Percentiles rank a stretch among this genome's conserved stretches.
Evolutionary conservation across 2,888 invertebrate genomes (phyloP).

Genomic region (Meliscaeva auricollis): DNA sequence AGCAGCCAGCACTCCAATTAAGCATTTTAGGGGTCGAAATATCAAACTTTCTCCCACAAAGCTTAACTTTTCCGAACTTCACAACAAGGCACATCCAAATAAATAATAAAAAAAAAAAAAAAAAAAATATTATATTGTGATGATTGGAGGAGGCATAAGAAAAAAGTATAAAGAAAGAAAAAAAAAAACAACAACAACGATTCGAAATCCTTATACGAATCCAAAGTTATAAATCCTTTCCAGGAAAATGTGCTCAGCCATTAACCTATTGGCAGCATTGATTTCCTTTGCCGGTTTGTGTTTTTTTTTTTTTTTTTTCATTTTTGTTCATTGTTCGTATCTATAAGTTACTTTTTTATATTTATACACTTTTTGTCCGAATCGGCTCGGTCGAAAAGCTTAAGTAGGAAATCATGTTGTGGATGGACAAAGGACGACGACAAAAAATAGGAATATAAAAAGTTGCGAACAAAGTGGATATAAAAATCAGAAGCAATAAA

Average conservation of each 20-base stretch:
- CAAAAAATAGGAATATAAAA: slow-evolving; percentile 59
- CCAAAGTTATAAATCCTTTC: slow-evolving; percentile 68
- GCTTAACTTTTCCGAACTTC: slow-evolving; percentile 36
- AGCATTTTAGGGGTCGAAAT: slow-evolving; percentile 23
- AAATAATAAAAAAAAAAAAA: slow-evolving; percentile 4
- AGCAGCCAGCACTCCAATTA: slow-evolving; percentile 48
- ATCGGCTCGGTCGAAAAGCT: slow-evolving; percentile 67
- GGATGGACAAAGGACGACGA: slow-evolving; percentile 62
- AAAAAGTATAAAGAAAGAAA: slow-evolving; percentile 4
- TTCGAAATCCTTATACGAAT: slow-evolving; percentile 44
- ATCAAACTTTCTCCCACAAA: slow-evolving; percentile 55
- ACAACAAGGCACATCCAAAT: slow-evolving; percentile 7
- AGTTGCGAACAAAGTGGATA: slow-evolving; percentile 74
- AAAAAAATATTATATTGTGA: slow-evolving; percentile 9
- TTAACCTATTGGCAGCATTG: slow-evolving; percentile 74
- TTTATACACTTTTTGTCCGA: slow-evolving; percentile 53
- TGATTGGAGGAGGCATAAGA: neutral
- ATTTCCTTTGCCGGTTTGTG: slow-evolving; percentile 68
- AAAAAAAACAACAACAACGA: too few relatives aligned
- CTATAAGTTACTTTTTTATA: slow-evolving; percentile 35
- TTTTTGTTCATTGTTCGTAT: neutral
- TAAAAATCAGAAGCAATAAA: slow-evolving; percentile 74
- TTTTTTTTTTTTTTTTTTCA: slow-evolving; percentile 13
- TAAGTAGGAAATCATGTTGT: slow-evolving; percentile 74
- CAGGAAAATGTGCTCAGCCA: slow-evolving; percentile 70